Percentiles rank a stretch among this genome's conserved stretches.
Evolutionary conservation across 2,113 vertebrate species (phyloP).

Genomic region (Nothobranchius kuhntae): DNA sequence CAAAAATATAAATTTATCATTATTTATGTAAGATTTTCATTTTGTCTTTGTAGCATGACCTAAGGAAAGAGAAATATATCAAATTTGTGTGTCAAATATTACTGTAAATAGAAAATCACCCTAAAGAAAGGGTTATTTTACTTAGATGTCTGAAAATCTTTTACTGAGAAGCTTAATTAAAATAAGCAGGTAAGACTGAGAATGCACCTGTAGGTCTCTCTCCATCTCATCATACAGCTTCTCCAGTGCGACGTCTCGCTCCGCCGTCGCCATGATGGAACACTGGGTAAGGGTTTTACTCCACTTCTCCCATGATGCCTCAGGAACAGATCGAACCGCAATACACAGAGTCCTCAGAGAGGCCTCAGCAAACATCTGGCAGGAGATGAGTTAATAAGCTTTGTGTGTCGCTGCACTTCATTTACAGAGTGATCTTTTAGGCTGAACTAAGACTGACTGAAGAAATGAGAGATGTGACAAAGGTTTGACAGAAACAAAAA

Average conservation of each 20-base stretch:
- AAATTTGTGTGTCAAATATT: neutral
- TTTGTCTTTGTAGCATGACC: neutral
- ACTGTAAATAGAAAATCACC: neutral
- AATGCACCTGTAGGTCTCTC: conserved; percentile 82
- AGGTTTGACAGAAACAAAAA: too few relatives aligned
- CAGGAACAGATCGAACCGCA: conserved; percentile 84
- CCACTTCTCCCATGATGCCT: conserved; percentile 80
- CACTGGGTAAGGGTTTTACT: conserved; percentile 73
- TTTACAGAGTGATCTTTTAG: conserved; percentile 2
- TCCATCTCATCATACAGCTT: conserved; percentile 87
- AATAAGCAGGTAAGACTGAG: neutral
- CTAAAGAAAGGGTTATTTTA: neutral
- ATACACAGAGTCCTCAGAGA: conserved; percentile 91
- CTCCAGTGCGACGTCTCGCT: conserved; percentile 74
- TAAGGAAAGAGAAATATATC: neutral
- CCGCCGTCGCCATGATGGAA: conserved; percentile 65
- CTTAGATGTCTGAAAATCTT: neutral
- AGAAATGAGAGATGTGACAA: neutral
- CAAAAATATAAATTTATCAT: neutral
- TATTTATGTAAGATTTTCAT: neutral
- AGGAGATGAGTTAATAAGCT: conserved; percentile 27
- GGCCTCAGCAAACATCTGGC: conserved; percentile 78
- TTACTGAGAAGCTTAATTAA: too few relatives aligned
- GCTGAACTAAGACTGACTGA: too few relatives aligned
- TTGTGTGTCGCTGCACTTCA: conserved; percentile 29